Base-by-base conservation (phyloP, 2,113 vertebrate species). In the Cygnus buccinator region DNA sequence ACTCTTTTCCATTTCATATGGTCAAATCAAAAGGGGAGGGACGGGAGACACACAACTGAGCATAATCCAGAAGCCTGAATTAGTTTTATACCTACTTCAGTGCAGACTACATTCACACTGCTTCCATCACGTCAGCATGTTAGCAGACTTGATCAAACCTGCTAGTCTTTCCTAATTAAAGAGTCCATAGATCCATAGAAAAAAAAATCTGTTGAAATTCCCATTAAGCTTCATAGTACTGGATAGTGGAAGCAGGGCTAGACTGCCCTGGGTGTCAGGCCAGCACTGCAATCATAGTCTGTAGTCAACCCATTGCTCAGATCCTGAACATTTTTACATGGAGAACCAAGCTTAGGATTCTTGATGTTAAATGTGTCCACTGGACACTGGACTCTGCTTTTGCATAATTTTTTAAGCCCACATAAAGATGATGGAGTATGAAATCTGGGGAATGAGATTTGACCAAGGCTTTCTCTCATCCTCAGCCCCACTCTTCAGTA, bases 21-120 rank as follows among this genome's bases (percentile, higher is more conserved):
- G 41, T 10, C 57, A 71, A 63, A 79, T 4, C 6, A 63, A 67
- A 82, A 13, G 52, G 0, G 58, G 8, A 20, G 0, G 21, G 21
- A 46, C 41, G 20, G 61, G 16, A 5, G 4, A 17, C 6, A 67
- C 48, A 66, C 12, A 52, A 33, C 0, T 3, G 2, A 74, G 11
- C 39, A 78, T 41, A 86, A 72, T 54, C 26, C 11, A 21, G 37
- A 80, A 44, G 10, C 1, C 1, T 14, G 33, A 7, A 16, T 78
- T 62, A 21, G 5, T 70, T 70, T 81, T 62, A 52, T 7, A 14
- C 6, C 31, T 13, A 4, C 15, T 2, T 67, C 17, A 19, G 17
- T 8, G 29, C 23, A 87, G 63, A 22, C 6, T 26, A 33, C 17
- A 41, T n/a, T 44, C 46, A 11, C 18, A 23, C 41, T 78, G 44